phyloP scores from a whole-genome alignment of 2,797 vertebrate species.

The Propithecus perrieri region DNA sequence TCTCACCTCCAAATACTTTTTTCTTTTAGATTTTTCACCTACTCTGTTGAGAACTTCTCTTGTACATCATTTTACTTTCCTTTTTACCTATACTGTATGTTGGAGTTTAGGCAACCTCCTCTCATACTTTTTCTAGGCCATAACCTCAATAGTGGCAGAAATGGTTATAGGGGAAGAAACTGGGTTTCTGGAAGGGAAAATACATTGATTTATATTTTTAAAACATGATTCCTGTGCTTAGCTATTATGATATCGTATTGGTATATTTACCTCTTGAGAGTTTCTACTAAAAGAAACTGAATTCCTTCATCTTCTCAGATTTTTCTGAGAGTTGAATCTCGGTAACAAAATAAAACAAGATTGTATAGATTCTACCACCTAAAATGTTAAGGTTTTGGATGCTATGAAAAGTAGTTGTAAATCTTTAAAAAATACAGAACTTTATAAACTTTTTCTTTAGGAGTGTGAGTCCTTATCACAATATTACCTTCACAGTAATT shows the following conservation, averaged over 20 bases:
- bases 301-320: neutral
- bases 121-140: neutral
- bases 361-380: neutral
- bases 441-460: neutral
- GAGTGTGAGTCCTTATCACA: neutral
- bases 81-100: neutral
- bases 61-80: neutral
- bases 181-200: neutral
- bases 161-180: neutral
- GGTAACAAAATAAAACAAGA: neutral
- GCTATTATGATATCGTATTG: neutral
- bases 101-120: neutral
- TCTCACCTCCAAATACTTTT: neutral
- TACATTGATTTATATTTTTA: neutral
- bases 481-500: neutral
- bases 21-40: neutral
- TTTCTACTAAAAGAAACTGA: neutral
- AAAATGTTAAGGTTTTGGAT: neutral
- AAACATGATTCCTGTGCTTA: neutral
- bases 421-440: neutral
- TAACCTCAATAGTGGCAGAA: neutral
- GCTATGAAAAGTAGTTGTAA: neutral
- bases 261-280: neutral
- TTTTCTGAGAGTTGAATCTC: constrained; percentile 21
- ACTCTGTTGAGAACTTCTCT: neutral